Percentiles rank a stretch among this genome's conserved stretches.
These are phyloP conservation scores for Columba guinea DNA, from an alignment of 2,797 vertebrate species.

Conservation along the genomic window DNA sequence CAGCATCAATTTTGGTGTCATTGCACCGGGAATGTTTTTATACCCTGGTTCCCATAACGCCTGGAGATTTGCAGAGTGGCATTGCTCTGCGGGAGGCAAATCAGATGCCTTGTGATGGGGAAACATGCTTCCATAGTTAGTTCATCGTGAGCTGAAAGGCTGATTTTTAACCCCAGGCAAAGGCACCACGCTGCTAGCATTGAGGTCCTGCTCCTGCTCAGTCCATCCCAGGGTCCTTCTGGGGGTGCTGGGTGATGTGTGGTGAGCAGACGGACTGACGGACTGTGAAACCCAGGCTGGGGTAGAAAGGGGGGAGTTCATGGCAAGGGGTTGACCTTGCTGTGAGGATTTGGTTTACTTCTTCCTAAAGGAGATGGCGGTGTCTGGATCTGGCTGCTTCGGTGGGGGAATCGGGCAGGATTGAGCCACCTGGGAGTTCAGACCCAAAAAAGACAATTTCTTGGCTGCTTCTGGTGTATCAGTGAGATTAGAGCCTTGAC, in stretches of 20 bases:
- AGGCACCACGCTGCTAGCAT: fast-evolving
- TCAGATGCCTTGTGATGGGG: background rate
- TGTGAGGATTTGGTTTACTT: background rate
- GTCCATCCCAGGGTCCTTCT: background rate
- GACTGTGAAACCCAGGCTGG: background rate
- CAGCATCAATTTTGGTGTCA: constrained; percentile 5
- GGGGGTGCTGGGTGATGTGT: fast-evolving
- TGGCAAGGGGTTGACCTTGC: background rate
- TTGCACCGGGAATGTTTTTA: background rate
- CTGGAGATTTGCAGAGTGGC: background rate
- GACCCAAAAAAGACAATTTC: background rate
- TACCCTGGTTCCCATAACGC: background rate
- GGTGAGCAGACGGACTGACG: fast-evolving
- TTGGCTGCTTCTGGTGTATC: background rate
- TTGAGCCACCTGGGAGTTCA: background rate
- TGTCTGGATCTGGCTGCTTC: background rate
- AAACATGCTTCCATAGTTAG: background rate
- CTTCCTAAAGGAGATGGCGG: background rate
- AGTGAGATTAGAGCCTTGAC: background rate
- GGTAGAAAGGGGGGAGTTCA: background rate
- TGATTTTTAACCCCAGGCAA: background rate
- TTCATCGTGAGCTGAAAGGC: background rate
- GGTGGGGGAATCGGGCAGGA: background rate
- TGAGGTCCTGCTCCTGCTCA: fast-evolving
- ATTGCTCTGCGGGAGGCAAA: background rate